Percentiles rank a stretch among this genome's conserved stretches.
Conservation (phyloP, 2,113 vertebrate genomes). For the Phalacrocorax brasilianus region DNA sequence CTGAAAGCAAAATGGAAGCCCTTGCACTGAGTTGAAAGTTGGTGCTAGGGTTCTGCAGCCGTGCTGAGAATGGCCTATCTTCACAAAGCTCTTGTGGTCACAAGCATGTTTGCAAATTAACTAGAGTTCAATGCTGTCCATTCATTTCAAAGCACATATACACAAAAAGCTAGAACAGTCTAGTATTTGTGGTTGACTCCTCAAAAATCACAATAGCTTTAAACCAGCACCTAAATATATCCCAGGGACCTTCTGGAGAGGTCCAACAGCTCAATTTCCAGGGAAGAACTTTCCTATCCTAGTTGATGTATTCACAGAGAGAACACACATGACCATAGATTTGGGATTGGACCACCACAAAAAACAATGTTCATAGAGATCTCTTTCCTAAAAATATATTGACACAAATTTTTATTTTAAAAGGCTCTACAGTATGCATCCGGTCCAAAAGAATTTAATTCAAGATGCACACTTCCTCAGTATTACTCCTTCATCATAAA, state of each 20-base stretch:
- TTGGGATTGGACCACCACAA: background rate
- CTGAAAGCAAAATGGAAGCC: background rate
- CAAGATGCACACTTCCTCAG: slow-evolving; percentile 26
- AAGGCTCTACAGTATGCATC: background rate
- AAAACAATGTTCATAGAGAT: background rate
- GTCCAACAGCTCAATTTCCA: rapidly evolving
- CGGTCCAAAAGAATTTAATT: slow-evolving; percentile 11
- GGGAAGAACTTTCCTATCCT: background rate
- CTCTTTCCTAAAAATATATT: background rate
- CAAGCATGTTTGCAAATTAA: background rate
- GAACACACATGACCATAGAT: background rate
- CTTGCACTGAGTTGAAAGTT: background rate
- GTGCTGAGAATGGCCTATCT: background rate
- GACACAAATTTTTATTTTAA: background rate
- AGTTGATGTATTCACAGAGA: background rate
- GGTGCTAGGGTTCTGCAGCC: background rate
- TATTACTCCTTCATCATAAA: slow-evolving; percentile 59
- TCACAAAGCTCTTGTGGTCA: background rate
- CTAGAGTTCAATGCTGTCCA: background rate
- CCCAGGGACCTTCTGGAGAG: background rate
- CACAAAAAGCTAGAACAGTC: background rate
- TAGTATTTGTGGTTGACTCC: background rate
- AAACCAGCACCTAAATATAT: background rate
- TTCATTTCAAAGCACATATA: background rate
- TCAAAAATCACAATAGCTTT: background rate